Evolutionary conservation across 2,797 vertebrate species (phyloP), one percentile per base, ranked within the genome.

Genomic region (Hemitrygon akajei): DNA sequence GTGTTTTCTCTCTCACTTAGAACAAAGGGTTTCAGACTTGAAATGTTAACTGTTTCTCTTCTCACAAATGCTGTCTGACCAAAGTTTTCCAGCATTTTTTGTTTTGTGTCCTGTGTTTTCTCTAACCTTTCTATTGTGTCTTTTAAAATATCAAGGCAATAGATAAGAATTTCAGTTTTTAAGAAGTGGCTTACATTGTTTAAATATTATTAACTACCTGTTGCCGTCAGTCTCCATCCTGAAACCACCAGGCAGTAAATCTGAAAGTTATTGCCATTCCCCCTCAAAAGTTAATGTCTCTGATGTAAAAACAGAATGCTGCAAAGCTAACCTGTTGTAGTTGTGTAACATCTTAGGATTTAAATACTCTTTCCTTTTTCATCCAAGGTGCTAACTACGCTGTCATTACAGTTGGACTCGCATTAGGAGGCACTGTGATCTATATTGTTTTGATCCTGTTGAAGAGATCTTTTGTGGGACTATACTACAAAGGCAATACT

Each of bases 401-500:
- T 56, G 93, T 93, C 30, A 30, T 79, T 30, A 93, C 81, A 9
- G 79, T 0, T 0, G 91, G 87, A 0, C 56, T 71, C 30, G 93
- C 91, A 11, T 71, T 94, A 1, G 94, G 89, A 58, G 77, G 40
- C 63, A 94, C 93, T 0, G 94, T 22, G 69, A n/a, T 92, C 2
- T 0, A 47, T 6, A 93, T 79, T 11, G 94, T 94, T 27, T 77
- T 94, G 30, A 9, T 94, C n/a, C 3, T 94, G 84, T 77, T 94
- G n/a, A 94, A 92, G 77, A 95, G 95, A 94, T 94, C 94, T 1
- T 95, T 94, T 89, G 56, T 63, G 71, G 80, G 87, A 3, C 34
- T 94, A 5, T 93, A 94, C 7, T 40, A 94, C 7, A 91, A 66
- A 60, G 94, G 91, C 27, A 10, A 14, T 22, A 69, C 16, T 56